A percentile compares a stretch with the other conserved stretches of the same genome.
phyloP scores from a whole-genome alignment of 2,113 vertebrate genomes.

The Zapornia atra region DNA sequence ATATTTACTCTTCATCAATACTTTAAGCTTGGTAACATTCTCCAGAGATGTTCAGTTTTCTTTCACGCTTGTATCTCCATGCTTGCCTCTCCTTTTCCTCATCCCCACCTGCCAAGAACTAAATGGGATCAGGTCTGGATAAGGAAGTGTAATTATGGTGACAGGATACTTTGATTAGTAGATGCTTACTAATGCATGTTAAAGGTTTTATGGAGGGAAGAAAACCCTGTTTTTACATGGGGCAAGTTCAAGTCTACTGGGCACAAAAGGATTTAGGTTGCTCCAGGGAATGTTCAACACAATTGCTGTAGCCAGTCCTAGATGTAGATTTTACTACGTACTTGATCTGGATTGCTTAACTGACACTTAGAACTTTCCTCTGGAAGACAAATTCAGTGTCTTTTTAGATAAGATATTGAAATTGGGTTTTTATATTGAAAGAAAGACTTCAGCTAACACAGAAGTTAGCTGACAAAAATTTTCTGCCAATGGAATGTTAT shows the following conservation, averaged over 20 bases:
- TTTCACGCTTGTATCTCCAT: background rate
- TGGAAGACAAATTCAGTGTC: background rate
- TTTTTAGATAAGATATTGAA: background rate
- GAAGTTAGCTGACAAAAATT: background rate
- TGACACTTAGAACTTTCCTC: background rate
- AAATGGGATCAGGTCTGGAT: background rate
- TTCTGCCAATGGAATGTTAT: background rate
- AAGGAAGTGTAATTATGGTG: rapidly evolving
- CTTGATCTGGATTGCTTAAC: background rate
- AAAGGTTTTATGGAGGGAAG: background rate
- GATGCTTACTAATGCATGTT: background rate
- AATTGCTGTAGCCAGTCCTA: background rate
- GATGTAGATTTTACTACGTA: background rate
- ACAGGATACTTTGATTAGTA: background rate
- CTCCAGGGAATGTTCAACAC: background rate
- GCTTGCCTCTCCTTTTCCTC: background rate
- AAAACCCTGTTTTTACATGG: background rate
- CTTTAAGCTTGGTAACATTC: background rate
- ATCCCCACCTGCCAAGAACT: background rate
- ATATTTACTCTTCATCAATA: background rate
- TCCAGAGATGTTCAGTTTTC: background rate
- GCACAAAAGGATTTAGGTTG: background rate
- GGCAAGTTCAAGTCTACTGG: background rate
- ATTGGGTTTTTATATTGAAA: background rate
- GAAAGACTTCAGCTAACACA: background rate